These are phyloP conservation scores for Rhincodon typus DNA, from an alignment of 2,797 vertebrate species.

Conservation along the genomic window DNA sequence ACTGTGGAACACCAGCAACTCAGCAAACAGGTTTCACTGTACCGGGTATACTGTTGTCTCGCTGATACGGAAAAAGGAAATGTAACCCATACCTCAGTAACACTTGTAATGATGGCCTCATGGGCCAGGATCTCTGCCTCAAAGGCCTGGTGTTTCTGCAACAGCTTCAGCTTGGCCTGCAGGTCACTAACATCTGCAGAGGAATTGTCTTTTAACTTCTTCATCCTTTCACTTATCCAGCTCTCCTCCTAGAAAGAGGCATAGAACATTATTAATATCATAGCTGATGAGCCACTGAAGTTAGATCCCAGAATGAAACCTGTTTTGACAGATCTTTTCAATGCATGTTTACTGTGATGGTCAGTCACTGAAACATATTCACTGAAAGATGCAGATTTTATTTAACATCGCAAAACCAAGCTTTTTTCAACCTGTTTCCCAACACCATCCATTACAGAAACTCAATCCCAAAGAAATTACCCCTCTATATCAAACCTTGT, in stretches of 20 bases:
- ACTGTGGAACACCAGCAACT: not conserved
- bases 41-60: not conserved
- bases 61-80: not conserved
- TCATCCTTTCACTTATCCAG: conserved; percentile 72
- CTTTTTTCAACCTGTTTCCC: too few species aligned
- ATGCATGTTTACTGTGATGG: too few species aligned
- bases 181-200: conserved; percentile 61
- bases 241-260: conserved; percentile 61
- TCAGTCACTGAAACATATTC: too few species aligned
- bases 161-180: conserved; percentile 68
- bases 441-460: too few species aligned
- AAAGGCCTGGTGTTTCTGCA: conserved; percentile 80
- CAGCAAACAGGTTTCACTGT: not conserved
- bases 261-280: too few species aligned
- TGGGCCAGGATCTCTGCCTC: conserved; percentile 80
- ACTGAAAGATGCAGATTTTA: too few species aligned
- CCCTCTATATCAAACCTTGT: too few species aligned
- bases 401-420: too few species aligned
- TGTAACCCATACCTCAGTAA: conserved; percentile 58
- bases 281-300: too few species aligned
- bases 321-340: too few species aligned
- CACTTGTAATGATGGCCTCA: conserved; percentile 59
- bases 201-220: conserved; percentile 65
- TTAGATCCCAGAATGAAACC: too few species aligned
- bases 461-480: too few species aligned